phyloP scores from a whole-genome alignment of 2,113 vertebrate genomes.

The Balaenoptera acutorostrata region DNA sequence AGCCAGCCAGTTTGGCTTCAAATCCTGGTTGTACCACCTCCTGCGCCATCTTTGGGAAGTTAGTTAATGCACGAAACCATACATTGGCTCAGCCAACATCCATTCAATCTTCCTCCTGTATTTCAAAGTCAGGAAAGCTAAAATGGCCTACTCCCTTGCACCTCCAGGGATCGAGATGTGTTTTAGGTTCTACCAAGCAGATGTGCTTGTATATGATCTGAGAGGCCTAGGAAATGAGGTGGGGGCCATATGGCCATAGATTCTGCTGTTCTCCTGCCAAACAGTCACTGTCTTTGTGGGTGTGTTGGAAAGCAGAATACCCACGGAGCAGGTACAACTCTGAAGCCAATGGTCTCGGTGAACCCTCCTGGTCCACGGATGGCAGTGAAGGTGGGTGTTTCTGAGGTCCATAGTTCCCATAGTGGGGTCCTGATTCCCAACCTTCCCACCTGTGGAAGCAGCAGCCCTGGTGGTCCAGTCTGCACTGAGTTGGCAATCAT shows the following conservation, averaged over 20 bases:
- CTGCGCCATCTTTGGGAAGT: neutral
- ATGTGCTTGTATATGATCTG: neutral
- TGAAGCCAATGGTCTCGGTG: neutral
- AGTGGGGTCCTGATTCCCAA: neutral
- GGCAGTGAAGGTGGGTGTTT: neutral
- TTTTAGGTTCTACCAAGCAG: neutral
- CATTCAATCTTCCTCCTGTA: neutral
- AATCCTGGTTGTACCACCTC: neutral
- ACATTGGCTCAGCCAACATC: neutral
- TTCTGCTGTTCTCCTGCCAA: neutral
- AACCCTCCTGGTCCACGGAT: neutral
- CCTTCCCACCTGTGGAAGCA: neutral
- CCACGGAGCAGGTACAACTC: too few relatives aligned
- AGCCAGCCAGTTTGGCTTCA: neutral
- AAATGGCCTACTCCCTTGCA: neutral
- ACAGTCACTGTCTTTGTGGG: neutral
- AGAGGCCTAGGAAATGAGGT: neutral
- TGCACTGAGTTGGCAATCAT: neutral
- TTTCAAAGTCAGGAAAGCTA: neutral
- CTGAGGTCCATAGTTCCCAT: neutral
- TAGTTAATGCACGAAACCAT: neutral
- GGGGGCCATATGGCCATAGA: fast-evolving
- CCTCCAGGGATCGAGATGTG: neutral
- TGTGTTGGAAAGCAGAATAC: neutral
- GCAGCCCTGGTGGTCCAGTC: neutral